Evolutionary conservation across 2,113 vertebrate genomes (phyloP), one percentile per base, ranked within the genome.

Genomic region (Aptenodytes forsteri): DNA sequence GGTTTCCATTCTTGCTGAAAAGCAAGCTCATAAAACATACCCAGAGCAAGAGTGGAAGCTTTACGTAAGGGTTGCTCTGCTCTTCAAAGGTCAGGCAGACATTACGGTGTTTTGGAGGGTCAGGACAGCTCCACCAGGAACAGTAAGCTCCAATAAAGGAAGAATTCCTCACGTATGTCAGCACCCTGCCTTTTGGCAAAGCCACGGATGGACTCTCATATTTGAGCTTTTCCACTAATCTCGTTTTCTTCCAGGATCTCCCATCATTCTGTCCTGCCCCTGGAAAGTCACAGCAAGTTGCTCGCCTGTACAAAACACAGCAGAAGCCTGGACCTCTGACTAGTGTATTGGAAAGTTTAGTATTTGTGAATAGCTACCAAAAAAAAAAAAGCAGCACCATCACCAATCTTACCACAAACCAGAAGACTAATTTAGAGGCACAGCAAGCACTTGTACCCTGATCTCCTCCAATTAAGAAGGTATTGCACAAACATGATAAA

Each of bases 321-420:
- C 19, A 65, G 40, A 66, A 89, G 47, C 42, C 56, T 50, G 38
- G 52, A 58, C 10, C 19, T 67, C 79, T 13, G 3, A 20, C 17
- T 1, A 56, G 34, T 1, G 2, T 4, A 34, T 1, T 4, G 2
- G 13, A 47, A 90, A 23, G 16, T 12, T 56, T 6, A 44, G 30
- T 22, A 18, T 59, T 54, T 83, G 9, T 21, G 27, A 94, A 40
- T 4, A 78, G 46, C 6, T 26, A 65, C 34, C 15, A 52, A 71
- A 34, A n/a, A 34, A 58, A 8, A 13, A 58, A 55, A 52, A 18
- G 6, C 1, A 83, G 42, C 23, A 11, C 22, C 18, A 34, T 14
- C 30, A 44, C 16, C 29, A 25, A 56, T 25, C 46, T 56, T 16
- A 32, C 25, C 62, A 76, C 8, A 55, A 71, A 56, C 14, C 23